Evolutionary conservation across 1,140 invertebrate genomes (phyloP).

Genomic region (Lasaia peninsularis): DNA sequence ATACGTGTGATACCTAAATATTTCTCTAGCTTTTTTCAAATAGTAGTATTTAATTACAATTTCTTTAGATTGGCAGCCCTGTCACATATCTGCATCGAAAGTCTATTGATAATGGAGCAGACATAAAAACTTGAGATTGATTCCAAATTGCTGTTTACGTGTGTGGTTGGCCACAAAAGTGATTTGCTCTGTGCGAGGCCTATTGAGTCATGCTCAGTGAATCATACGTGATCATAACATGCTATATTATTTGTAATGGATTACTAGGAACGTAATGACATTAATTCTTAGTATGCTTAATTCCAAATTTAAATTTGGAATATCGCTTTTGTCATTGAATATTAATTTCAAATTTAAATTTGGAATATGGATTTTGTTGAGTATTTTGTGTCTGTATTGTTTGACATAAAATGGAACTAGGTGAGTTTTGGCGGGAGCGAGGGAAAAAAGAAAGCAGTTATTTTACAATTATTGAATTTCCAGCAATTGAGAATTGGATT

Average conservation of each 20-base stretch:
- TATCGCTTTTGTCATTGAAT: too few species aligned
- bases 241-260: constrained; percentile 51
- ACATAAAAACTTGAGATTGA: constrained; percentile 55
- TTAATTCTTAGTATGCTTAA: constrained; percentile 45
- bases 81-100: constrained; percentile 23
- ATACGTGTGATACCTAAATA: too few species aligned
- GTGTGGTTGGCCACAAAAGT: constrained; percentile 56
- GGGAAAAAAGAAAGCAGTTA: too few species aligned
- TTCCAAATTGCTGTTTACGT: constrained; percentile 64
- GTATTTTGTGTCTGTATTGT: too few species aligned
- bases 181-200: constrained; percentile 41
- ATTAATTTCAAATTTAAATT: constrained; percentile 8
- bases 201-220: constrained; percentile 55
- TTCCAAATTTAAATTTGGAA: not conserved
- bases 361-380: too few species aligned
- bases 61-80: constrained; percentile 13
- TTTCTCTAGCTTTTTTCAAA: too few species aligned
- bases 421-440: too few species aligned
- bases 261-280: constrained; percentile 55
- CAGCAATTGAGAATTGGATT: too few species aligned
- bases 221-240: constrained; percentile 43
- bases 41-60: not conserved
- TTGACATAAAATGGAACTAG: not conserved
- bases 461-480: too few species aligned
- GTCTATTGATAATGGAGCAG: constrained; percentile 37